phyloP scores from a whole-genome alignment of 2,113 vertebrate species.

The Odontophorus gujanensis region DNA sequence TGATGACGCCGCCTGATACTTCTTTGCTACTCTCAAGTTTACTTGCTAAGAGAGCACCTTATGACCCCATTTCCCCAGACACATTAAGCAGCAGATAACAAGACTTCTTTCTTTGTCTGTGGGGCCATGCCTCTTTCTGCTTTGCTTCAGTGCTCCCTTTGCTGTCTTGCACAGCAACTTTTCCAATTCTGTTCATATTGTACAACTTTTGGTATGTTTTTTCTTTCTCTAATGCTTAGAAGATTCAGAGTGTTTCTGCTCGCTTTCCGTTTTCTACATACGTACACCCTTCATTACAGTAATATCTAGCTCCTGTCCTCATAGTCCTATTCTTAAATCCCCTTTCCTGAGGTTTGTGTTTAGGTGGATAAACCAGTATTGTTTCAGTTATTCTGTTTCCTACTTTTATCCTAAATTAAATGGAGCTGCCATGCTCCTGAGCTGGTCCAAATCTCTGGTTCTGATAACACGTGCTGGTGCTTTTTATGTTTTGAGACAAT shows the following conservation, averaged over 20 bases:
- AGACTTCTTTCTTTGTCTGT: neutral
- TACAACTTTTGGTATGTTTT: neutral
- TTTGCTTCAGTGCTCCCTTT: neutral
- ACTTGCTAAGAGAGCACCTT: neutral
- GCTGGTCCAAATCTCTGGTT: neutral
- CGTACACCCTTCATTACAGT: neutral
- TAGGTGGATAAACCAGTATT: neutral
- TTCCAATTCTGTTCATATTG: neutral
- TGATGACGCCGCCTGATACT: neutral
- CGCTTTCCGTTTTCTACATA: neutral
- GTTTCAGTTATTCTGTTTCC: neutral
- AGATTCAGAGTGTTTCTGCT: neutral
- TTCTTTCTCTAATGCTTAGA: neutral
- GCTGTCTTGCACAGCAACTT: neutral
- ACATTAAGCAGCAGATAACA: neutral
- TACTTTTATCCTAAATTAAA: neutral
- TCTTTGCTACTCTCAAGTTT: neutral
- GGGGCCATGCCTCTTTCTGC: neutral
- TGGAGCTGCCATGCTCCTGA: neutral
- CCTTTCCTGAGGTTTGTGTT: neutral
- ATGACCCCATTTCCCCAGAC: slow-evolving; percentile 2
- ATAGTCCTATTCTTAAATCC: neutral
- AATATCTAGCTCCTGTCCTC: neutral
- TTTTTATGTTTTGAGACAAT: neutral
- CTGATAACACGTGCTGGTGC: neutral